These are phyloP conservation scores for Passer montanus DNA, from an alignment of 2,113 vertebrate species.

Conservation along the genomic window DNA sequence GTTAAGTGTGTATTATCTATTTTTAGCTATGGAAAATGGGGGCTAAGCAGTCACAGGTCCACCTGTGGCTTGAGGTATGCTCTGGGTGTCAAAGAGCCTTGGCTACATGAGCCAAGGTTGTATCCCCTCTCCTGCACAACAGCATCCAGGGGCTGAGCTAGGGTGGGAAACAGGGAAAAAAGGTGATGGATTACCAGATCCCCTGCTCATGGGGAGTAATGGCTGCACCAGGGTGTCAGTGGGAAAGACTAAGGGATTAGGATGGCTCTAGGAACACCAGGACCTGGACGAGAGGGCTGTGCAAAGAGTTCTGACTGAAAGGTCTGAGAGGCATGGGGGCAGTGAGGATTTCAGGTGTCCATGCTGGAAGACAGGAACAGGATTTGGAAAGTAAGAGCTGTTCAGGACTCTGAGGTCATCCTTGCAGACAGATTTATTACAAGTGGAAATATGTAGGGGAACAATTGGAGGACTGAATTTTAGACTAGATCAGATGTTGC, in stretches of 20 bases:
- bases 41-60: neutral
- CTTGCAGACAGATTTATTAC: neutral
- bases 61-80: neutral
- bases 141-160: neutral
- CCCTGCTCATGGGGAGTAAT: neutral
- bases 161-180: neutral
- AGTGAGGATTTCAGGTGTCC: neutral
- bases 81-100: neutral
- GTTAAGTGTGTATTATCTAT: fast-evolving
- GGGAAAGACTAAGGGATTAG: neutral
- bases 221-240: neutral
- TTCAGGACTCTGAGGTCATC: neutral
- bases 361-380: neutral
- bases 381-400: neutral
- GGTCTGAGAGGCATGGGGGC: neutral
- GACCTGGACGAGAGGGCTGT: neutral
- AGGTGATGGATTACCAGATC: neutral
- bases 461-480: neutral
- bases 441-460: neutral
- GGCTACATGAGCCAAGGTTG: neutral
- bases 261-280: neutral
- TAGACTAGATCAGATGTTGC: neutral
- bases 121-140: neutral
- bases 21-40: neutral
- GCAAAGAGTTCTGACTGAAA: neutral